Percentiles rank a stretch among this genome's conserved stretches.
These are phyloP conservation scores for Drepanosiphum platanoidis DNA, from an alignment of 2,888 invertebrate genomes.

Conservation along the genomic window DNA sequence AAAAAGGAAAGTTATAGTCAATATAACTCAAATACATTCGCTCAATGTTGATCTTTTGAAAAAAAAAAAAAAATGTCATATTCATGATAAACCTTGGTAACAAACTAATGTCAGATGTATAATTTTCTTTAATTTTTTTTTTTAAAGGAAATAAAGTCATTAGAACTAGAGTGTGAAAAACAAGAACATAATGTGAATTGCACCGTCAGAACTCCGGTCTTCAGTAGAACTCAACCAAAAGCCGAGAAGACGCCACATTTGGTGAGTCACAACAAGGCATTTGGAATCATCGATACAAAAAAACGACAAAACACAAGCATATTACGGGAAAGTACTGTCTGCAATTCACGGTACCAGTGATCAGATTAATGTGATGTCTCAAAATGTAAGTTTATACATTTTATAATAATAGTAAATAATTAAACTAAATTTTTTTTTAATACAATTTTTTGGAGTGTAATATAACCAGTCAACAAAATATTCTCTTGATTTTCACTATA, in stretches of 20 bases:
- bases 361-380: neutral
- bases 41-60: no score
- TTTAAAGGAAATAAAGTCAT: conserved; percentile 46
- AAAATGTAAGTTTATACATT: neutral
- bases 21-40: no score
- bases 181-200: neutral
- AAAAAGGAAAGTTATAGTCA: no score
- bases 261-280: neutral
- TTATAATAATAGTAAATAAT: no score
- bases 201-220: conserved; percentile 15
- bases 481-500: no score
- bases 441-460: no score
- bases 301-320: neutral
- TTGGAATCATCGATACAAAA: conserved; percentile 14
- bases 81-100: no score
- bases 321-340: conserved; percentile 24
- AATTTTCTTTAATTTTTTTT: neutral
- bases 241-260: conserved; percentile 23
- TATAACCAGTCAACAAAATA: no score
- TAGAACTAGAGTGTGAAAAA: conserved; percentile 44
- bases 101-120: no score
- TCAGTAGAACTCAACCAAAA: conserved; percentile 39
- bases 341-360: conserved; percentile 34
- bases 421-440: no score
- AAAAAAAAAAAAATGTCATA: no score